These are phyloP conservation scores for Microctonus brassicae DNA, from an alignment of 2,888 invertebrate species.

Conservation along the genomic window DNA sequence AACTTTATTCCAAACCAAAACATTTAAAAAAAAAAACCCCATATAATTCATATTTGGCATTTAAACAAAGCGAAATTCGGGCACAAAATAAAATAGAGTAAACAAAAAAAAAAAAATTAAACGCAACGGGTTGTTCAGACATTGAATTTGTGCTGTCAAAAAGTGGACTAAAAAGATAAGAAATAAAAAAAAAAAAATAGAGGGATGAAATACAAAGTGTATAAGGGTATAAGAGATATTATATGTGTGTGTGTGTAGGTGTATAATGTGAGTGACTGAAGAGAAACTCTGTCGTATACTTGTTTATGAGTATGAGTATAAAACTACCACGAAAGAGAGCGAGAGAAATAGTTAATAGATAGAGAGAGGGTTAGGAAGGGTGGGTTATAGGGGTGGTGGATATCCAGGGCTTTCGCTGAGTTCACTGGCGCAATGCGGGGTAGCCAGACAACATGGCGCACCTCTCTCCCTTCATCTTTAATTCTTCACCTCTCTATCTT, in stretches of 20 bases:
- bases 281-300: slow-evolving; percentile 5
- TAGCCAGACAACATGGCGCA: slow-evolving; percentile 67
- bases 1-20: no score
- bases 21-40: no score
- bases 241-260: no score
- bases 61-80: no score
- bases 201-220: neutral
- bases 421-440: slow-evolving; percentile 68
- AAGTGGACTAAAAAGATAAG: slow-evolving; percentile 17
- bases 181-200: neutral
- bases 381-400: slow-evolving; percentile 42
- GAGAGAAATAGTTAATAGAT: neutral
- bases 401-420: slow-evolving; percentile 59
- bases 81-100: neutral
- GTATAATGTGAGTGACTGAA: neutral
- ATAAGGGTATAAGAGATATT: no score
- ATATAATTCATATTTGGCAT: no score
- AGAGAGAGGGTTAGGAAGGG: neutral
- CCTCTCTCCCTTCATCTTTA: slow-evolving; percentile 42
- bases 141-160: slow-evolving; percentile 13
- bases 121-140: neutral
- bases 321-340: neutral
- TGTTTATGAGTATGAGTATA: slow-evolving; percentile 1
- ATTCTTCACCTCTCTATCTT: slow-evolving; percentile 25
- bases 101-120: neutral